phyloP scores from a whole-genome alignment of 2,113 vertebrate species.

The Dasyurus viverrinus region DNA sequence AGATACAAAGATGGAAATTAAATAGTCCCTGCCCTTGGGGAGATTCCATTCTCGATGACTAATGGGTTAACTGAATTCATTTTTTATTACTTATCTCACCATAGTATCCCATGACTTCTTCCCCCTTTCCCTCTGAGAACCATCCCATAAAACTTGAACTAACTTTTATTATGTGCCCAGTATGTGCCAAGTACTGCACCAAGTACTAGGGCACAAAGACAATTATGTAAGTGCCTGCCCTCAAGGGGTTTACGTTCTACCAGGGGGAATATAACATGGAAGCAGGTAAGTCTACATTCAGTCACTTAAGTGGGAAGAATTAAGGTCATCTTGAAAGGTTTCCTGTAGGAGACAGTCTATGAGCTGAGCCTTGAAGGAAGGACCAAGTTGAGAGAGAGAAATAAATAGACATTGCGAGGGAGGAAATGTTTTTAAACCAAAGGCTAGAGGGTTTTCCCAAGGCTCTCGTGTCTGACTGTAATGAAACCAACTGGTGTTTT shows the following conservation, averaged over 20 bases:
- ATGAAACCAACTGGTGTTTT: slow-evolving; percentile 15
- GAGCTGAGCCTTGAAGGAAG: not conserved
- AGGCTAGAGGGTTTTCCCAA: not conserved
- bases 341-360: not conserved
- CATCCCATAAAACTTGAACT: not conserved
- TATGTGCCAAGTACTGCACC: not conserved
- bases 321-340: not conserved
- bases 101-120: not conserved
- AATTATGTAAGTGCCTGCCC: not conserved
- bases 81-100: not conserved
- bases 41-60: not conserved
- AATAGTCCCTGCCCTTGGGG: not conserved
- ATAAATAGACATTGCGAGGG: not conserved
- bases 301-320: not conserved
- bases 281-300: not conserved
- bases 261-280: not conserved
- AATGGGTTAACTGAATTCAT: not conserved
- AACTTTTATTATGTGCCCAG: not conserved
- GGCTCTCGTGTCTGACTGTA: not conserved
- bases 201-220: not conserved
- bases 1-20: not conserved
- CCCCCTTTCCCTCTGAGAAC: too few species aligned
- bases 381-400: not conserved
- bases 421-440: slow-evolving; percentile 13
- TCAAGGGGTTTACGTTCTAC: not conserved